Evolutionary conservation across 2,888 invertebrate genomes (phyloP).

Genomic region (Andrena marginata): DNA sequence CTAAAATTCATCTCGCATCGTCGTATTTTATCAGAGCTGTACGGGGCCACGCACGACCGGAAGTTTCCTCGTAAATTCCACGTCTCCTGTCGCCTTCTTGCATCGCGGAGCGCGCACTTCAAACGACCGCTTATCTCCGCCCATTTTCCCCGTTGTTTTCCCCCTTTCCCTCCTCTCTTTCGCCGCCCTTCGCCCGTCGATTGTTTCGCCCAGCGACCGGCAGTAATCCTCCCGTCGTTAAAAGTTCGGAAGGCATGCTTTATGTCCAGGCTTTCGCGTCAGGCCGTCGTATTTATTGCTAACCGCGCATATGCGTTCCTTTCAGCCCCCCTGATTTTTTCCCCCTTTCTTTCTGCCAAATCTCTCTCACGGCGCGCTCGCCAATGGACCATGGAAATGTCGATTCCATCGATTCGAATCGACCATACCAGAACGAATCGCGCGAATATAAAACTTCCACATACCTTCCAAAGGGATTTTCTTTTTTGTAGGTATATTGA

Average conservation of each 20-base stretch:
- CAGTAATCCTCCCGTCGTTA: conserved; percentile 33
- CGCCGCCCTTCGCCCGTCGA: neutral
- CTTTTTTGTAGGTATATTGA: too few species aligned
- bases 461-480: too few species aligned
- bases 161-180: neutral
- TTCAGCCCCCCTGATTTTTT: neutral
- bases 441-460: too few species aligned
- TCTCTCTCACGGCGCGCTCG: neutral
- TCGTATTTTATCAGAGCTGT: conserved; percentile 12
- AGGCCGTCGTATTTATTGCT: conserved; percentile 31
- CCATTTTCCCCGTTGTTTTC: conserved; percentile 9
- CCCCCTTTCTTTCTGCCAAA: neutral
- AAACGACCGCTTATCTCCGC: conserved; percentile 39
- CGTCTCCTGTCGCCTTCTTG: conserved; percentile 13
- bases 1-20: neutral
- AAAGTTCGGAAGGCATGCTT: conserved; percentile 24
- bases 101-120: conserved; percentile 2
- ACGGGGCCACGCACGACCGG: conserved; percentile 1
- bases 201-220: conserved; percentile 26
- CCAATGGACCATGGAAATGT: neutral
- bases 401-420: neutral
- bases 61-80: conserved; percentile 30
- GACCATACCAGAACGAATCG: neutral
- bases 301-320: neutral
- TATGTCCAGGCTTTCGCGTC: neutral